These are phyloP conservation scores for Leptatherina wallacei DNA, from an alignment of 2,797 vertebrate species.

Conservation along the genomic window DNA sequence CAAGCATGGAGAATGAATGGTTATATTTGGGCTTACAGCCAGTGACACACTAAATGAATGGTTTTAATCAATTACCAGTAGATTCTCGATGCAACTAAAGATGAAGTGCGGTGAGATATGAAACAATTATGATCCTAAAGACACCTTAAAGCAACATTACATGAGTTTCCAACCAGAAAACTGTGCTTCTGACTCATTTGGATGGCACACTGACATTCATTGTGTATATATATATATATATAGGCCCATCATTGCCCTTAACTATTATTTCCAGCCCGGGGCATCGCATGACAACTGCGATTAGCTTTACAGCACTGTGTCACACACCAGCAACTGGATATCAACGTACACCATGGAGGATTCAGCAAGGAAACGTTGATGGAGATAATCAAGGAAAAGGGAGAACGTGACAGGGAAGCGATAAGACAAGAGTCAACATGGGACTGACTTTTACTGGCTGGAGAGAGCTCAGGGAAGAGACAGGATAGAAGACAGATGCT, in stretches of 20 bases:
- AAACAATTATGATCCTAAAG: not conserved
- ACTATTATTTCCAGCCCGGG: not conserved
- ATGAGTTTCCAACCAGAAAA: no score
- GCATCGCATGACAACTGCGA: not conserved
- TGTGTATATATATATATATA: not conserved
- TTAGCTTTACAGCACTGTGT: not conserved
- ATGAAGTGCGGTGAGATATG: not conserved
- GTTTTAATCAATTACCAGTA: not conserved
- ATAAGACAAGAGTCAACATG: no score
- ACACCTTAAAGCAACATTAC: not conserved
- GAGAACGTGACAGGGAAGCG: not conserved
- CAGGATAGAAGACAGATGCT: not conserved
- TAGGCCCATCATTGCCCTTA: not conserved
- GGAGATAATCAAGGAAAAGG: not conserved
- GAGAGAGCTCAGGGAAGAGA: not conserved
- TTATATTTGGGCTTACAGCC: not conserved
- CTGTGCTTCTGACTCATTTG: not conserved
- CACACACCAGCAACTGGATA: not conserved
- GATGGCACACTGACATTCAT: not conserved
- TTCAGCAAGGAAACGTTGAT: not conserved
- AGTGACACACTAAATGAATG: not conserved
- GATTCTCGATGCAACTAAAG: not conserved
- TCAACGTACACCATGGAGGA: not conserved
- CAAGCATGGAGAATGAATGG: not conserved
- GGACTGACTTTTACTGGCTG: not conserved